These are phyloP conservation scores for Bos taurus DNA, from an alignment of 2,113 vertebrate species.

Conservation along the genomic window ARS-UCD2.0 NC_037343.1:30522501-30523000, in stretches of 20 bases:
- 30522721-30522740: background rate
- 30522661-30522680: background rate
- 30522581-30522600: background rate
- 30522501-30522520: background rate
- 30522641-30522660: background rate
- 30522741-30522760: background rate
- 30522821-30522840: background rate
- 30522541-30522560: background rate
- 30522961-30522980: background rate
- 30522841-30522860: background rate
- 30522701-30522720: background rate
- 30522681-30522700: background rate
- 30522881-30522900: background rate
- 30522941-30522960: background rate
- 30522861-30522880: background rate
- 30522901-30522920: background rate
- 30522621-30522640: background rate
- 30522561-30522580: background rate
- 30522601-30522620: background rate
- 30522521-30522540: background rate
- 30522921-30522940: background rate
- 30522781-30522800: background rate
- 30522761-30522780: background rate
- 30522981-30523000: background rate
- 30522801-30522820: background rate